Evolutionary conservation across 2,888 invertebrate genomes (phyloP).

Genomic region (Nephrocerus scutellatus): DNA sequence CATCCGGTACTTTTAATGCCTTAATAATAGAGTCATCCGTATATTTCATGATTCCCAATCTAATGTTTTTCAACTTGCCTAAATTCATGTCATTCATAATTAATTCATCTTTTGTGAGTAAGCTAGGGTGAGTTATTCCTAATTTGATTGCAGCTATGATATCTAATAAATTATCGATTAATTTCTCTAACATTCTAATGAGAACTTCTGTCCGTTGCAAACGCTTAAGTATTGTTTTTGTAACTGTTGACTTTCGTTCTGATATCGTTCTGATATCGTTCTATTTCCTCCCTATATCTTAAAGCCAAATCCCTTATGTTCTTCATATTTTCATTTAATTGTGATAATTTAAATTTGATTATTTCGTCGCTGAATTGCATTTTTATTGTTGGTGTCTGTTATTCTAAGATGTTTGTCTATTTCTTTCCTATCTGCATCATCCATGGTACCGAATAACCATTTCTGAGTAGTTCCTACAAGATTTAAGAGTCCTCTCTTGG

Average conservation of each 20-base stretch:
- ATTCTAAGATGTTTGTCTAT: slow-evolving; percentile 4
- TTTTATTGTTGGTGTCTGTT: slow-evolving; percentile 3
- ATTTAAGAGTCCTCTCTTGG: slow-evolving; percentile 6
- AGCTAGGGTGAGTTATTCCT: slow-evolving; percentile 7
- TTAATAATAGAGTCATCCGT: too few relatives aligned
- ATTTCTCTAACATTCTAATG: slow-evolving; percentile 7
- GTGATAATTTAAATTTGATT: slow-evolving; percentile 8
- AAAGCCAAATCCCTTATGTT: slow-evolving; percentile 6
- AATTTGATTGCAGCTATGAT: slow-evolving; percentile 9
- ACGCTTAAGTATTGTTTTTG: slow-evolving; percentile 4
- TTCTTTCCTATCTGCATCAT: slow-evolving; percentile 1
- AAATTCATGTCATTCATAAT: slow-evolving; percentile 8
- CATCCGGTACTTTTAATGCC: slow-evolving; percentile 3
- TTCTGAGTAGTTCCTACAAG: too few relatives aligned
- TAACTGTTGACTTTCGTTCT: slow-evolving; percentile 6
- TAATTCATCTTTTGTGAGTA: slow-evolving; percentile 3
- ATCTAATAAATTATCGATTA: too few relatives aligned
- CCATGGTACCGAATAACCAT: too few relatives aligned
- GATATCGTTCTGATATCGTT: too few relatives aligned
- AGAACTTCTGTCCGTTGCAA: slow-evolving; percentile 6
- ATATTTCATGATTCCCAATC: too few relatives aligned
- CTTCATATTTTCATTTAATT: slow-evolving; percentile 6
- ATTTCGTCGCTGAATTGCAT: slow-evolving; percentile 3
- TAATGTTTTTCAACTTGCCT: too few relatives aligned
- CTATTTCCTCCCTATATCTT: slow-evolving; percentile 6